Percentiles rank a stretch among this genome's conserved stretches.
These are phyloP conservation scores for Andricus quercusramuli DNA, from an alignment of 2,888 invertebrate species.

Conservation along the genomic window DNA sequence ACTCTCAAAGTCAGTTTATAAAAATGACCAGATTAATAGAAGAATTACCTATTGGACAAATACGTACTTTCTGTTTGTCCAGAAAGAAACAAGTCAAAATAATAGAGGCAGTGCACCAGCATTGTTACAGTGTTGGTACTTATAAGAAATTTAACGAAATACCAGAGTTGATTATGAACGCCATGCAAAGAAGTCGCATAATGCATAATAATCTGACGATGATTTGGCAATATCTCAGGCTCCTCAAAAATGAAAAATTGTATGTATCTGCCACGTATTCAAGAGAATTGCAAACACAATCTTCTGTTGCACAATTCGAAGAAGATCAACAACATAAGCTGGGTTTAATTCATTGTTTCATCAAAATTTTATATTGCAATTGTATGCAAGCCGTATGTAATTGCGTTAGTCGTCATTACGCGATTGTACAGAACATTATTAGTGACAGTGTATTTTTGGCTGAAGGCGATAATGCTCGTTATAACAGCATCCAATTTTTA, in stretches of 20 bases:
- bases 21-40: slow-evolving; percentile 31
- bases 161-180: no score
- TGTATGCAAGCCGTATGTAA: slow-evolving; percentile 44
- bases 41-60: slow-evolving; percentile 42
- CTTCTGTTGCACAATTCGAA: slow-evolving; percentile 23
- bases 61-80: background rate
- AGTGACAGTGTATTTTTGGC: slow-evolving; percentile 40
- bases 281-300: background rate
- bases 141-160: no score
- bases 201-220: no score
- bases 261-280: no score
- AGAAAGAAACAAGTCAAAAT: no score
- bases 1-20: slow-evolving; percentile 44
- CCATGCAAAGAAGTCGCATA: no score
- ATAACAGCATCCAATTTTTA: slow-evolving; percentile 43
- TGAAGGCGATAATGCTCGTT: slow-evolving; percentile 44
- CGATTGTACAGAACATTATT: slow-evolving; percentile 45
- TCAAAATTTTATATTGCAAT: slow-evolving; percentile 43
- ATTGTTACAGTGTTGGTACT: no score
- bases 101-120: no score
- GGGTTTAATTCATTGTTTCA: slow-evolving; percentile 48
- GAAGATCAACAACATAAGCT: slow-evolving; percentile 24
- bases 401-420: slow-evolving; percentile 47
- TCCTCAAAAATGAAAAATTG: no score
- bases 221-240: no score